These are phyloP conservation scores for Nemopilema nomurai DNA, from an alignment of 30 jellyfish, hydroid and myxozoan species.

Conservation along the genomic window DNA sequence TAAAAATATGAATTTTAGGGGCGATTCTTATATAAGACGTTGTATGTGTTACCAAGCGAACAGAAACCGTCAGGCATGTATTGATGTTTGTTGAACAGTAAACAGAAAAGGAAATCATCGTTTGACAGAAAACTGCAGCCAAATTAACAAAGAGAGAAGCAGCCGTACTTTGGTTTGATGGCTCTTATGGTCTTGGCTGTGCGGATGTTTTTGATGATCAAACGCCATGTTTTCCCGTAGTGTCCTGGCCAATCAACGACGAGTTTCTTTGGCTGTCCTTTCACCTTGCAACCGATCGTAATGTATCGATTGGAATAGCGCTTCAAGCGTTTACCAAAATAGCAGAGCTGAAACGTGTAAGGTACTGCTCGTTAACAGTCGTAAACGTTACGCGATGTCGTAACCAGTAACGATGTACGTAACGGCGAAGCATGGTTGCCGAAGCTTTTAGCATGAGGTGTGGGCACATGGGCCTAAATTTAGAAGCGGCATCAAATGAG, in stretches of 20 bases:
- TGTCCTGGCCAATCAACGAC: constrained; percentile 10
- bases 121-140: not conserved
- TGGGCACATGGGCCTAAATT: not conserved
- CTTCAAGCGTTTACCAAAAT: constrained; percentile 10
- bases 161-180: constrained; percentile 25
- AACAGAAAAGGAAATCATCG: not conserved
- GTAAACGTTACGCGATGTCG: not conserved
- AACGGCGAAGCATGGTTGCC: not conserved
- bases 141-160: not conserved
- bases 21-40: too few relatives aligned
- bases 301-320: constrained; percentile 7
- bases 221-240: constrained; percentile 1
- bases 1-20: too few relatives aligned
- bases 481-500: not conserved
- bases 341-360: constrained; percentile 26
- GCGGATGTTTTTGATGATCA: constrained; percentile 3
- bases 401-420: not conserved
- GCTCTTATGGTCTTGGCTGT: not conserved
- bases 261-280: constrained; percentile 16
- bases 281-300: constrained; percentile 12
- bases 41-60: too few relatives aligned
- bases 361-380: not conserved
- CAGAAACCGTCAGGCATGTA: too few relatives aligned
- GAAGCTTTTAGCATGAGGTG: not conserved
- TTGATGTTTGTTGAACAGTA: not conserved